phyloP scores from a whole-genome alignment of 2,113 vertebrate species.

The Pomatostomus ruficeps region DNA sequence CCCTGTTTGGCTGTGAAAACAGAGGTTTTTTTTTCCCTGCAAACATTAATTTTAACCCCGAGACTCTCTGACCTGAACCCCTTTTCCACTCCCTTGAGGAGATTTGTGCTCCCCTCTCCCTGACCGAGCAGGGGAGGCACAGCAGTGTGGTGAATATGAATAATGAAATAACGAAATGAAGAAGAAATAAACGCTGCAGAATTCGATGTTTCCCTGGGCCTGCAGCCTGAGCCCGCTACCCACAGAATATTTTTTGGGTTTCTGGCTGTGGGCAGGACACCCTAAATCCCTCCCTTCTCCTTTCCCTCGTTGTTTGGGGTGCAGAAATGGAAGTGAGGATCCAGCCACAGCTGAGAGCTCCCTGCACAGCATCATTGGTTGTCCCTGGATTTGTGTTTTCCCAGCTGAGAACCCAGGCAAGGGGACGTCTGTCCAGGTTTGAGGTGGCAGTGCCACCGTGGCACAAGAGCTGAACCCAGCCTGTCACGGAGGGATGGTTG shows the following conservation, averaged over 20 bases:
- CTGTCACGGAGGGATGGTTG: too few species aligned
- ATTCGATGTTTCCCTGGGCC: not conserved
- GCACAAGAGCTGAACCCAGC: not conserved
- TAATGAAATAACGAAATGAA: too few species aligned
- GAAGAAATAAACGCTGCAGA: not conserved
- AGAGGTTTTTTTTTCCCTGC: fast-evolving
- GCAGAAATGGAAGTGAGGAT: not conserved
- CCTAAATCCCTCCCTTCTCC: not conserved
- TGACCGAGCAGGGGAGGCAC: not conserved
- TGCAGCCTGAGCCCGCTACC: not conserved
- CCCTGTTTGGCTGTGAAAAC: not conserved
- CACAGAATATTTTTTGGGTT: not conserved
- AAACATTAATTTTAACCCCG: not conserved
- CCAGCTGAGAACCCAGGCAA: too few species aligned
- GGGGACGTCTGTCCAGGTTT: not conserved
- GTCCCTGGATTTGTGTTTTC: not conserved
- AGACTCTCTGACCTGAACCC: not conserved
- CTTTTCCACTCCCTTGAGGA: not conserved
- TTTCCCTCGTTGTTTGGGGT: not conserved
- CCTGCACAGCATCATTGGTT: not conserved
- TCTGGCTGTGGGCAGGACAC: not conserved
- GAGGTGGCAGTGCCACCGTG: not conserved
- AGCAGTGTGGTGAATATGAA: fast-evolving
- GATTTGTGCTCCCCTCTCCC: not conserved
- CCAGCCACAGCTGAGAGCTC: not conserved